These are phyloP conservation scores for Blastobasis adustella DNA, from an alignment of 2,888 invertebrate species.

Conservation along the genomic window DNA sequence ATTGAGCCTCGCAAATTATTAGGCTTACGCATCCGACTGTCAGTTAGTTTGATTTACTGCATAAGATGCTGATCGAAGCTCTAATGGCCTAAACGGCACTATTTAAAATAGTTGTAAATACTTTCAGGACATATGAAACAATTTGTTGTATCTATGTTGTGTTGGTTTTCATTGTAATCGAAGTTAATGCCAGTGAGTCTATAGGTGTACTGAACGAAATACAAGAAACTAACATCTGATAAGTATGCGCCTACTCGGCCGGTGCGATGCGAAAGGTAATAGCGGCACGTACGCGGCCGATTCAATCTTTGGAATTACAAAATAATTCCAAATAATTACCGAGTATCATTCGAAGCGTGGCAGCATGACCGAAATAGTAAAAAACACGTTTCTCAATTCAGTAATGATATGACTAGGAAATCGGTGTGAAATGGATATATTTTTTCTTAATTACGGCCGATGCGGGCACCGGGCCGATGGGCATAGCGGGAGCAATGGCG, in stretches of 20 bases:
- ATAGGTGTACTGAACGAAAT: neutral
- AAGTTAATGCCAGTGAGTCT: conserved; percentile 4
- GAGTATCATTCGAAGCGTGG: conserved; percentile 35
- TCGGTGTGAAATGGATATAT: conserved; percentile 35
- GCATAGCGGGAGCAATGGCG: conserved; percentile 11
- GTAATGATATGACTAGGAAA: conserved; percentile 34
- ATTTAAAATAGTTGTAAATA: conserved; percentile 46
- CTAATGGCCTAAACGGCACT: no score
- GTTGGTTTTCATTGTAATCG: conserved; percentile 34
- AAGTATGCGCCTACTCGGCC: conserved; percentile 29
- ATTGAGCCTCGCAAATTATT: conserved; percentile 58
- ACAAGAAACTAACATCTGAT: conserved; percentile 16
- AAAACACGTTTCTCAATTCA: conserved; percentile 38
- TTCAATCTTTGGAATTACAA: conserved; percentile 50
- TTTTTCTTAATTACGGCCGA: conserved; percentile 20
- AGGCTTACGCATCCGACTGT: no score
- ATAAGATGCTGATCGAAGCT: no score
- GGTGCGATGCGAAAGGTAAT: conserved; percentile 36
- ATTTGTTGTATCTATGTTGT: conserved; percentile 44
- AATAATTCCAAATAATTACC: conserved; percentile 50
- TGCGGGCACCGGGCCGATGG: conserved; percentile 13
- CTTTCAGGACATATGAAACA: conserved; percentile 48
- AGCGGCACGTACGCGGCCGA: conserved; percentile 41
- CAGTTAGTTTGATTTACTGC: no score
- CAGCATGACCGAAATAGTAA: conserved; percentile 32